Conservation (phyloP, 2,888 invertebrate species). For the Agrotis ipsilon region DNA sequence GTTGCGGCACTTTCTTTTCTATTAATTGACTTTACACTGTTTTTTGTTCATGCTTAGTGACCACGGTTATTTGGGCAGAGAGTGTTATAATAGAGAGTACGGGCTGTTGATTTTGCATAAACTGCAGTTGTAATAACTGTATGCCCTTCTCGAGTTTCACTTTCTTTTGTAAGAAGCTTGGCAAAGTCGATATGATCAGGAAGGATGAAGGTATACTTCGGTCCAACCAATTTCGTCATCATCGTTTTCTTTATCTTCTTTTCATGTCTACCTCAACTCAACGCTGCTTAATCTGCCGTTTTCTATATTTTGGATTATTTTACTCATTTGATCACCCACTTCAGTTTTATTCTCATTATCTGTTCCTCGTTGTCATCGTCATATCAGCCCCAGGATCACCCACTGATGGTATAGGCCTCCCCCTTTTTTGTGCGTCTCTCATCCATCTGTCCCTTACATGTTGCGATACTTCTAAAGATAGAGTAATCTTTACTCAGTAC, state of each 20-base stretch:
- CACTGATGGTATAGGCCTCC: no score
- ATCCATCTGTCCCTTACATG: no score
- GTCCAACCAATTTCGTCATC: background rate
- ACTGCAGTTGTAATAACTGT: background rate
- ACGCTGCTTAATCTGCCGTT: background rate
- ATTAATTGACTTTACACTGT: conserved; percentile 66
- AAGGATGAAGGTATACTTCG: background rate
- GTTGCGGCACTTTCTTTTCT: conserved; percentile 70
- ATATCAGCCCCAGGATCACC: no score
- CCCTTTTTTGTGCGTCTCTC: no score
- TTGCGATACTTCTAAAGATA: no score
- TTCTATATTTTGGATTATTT: background rate
- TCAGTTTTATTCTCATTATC: background rate
- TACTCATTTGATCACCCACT: background rate
- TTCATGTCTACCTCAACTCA: background rate
- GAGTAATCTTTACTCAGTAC: no score
- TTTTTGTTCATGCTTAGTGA: conserved; percentile 68
- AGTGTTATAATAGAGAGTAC: conserved; percentile 18
- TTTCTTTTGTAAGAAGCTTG: no score
- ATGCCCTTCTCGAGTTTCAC: background rate
- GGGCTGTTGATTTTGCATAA: conserved; percentile 16
- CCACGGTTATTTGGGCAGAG: conserved; percentile 43
- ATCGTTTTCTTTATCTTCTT: background rate
- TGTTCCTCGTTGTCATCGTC: background rate
- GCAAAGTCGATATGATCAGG: background rate